phyloP scores from a whole-genome alignment of 2,797 vertebrate genomes.

The Cossypha niveicapilla region DNA sequence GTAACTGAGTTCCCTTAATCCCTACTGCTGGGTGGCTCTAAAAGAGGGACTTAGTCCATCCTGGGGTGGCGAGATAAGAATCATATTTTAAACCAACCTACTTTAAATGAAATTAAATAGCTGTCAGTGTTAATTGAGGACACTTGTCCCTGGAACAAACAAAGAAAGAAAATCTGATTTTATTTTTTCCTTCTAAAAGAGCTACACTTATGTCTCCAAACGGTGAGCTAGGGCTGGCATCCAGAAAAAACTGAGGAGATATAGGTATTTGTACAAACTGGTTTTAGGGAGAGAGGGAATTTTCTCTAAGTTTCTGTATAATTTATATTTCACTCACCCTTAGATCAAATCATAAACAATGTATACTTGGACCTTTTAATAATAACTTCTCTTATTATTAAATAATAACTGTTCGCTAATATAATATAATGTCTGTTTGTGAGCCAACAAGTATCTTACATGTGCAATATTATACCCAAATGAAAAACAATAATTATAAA shows the following conservation, averaged over 20 bases:
- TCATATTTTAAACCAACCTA: constrained; percentile 46
- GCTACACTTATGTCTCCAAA: not conserved
- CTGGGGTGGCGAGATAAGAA: not conserved
- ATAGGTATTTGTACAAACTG: not conserved
- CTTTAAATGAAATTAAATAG: constrained; percentile 64
- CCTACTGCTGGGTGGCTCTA: constrained; percentile 39
- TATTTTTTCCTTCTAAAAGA: not conserved
- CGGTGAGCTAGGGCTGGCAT: not conserved
- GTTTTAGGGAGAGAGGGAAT: not conserved
- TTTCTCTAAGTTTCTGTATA: not conserved
- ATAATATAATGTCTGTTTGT: not conserved
- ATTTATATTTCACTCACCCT: not conserved
- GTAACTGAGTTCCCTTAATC: constrained; percentile 30
- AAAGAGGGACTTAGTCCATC: constrained; percentile 30
- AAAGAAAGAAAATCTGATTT: not conserved
- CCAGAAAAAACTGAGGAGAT: not conserved
- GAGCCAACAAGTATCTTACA: not conserved
- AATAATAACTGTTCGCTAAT: too few relatives aligned
- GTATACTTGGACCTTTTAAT: not conserved
- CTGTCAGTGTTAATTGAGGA: constrained; percentile 47
- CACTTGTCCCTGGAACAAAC: not conserved
- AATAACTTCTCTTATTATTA: not conserved
- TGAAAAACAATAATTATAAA: not conserved
- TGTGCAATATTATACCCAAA: not conserved
- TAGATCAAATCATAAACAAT: not conserved